Base-by-base conservation (phyloP, 2,888 invertebrate genomes). In the Parnassius glacialis region DNA sequence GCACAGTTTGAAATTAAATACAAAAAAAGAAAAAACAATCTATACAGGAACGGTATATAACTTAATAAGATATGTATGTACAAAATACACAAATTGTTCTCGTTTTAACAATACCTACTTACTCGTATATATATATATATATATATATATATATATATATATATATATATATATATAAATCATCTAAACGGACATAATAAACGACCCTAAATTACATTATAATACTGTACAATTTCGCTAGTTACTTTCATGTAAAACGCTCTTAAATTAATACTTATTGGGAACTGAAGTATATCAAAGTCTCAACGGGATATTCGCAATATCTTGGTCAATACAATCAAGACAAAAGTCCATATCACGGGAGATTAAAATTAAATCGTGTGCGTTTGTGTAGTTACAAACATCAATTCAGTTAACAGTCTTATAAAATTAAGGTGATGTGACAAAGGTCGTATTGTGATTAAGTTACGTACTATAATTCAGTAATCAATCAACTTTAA, bases 151-250 rank as follows among this genome's bases (percentile, higher is more conserved):
- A n/a, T n/a, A n/a, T n/a, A n/a, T n/a, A n/a, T n/a, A n/a, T n/a
- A n/a, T n/a, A n/a, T n/a, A n/a, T n/a, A n/a, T 70, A 62, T 61
- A 61, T 62, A 73, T 74, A 77, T 79, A 78, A 80, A 82, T 81
- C 77, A 80, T 84, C 81, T 81, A 89, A 86, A 81, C 78, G 83
- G 81, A 81, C 79, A 79, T 86, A 79, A 68, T 79, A 78, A 79
- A 73, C 78, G 79, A 81, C 77, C 84, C 85, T 85, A 85, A 72
- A 80, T 85, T 80, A 81, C 74, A 78, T 82, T 88, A 87, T 90
- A 91, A 91, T 91, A 91, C 91, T 91, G 91, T 91, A 91, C 91
- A 90, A 90, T 90, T 91, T 90, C 87, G 81, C 90, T 91, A 91
- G 83, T 87, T 83, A 82, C 79, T 80, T 48, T 81, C 76, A 80